Percentiles rank a stretch among this genome's conserved stretches.
Evolutionary conservation across 2,113 vertebrate genomes (phyloP).

Genomic region (Tetrax tetrax): DNA sequence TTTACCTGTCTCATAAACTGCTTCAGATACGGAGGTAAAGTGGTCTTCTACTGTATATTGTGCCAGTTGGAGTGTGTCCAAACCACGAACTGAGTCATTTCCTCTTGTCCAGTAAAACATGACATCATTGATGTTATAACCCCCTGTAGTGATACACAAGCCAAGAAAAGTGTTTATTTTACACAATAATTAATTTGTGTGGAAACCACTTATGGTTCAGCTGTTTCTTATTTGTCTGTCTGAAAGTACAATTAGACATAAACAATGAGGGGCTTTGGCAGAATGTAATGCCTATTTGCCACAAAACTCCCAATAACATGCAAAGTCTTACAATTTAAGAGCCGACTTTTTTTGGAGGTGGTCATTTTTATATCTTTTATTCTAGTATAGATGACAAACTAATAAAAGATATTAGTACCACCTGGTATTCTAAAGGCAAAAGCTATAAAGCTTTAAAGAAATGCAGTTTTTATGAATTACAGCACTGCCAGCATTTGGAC

Average conservation of each 20-base stretch:
- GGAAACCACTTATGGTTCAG: not conserved
- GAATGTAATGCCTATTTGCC: not conserved
- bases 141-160: conserved; percentile 76
- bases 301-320: not conserved
- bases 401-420: conserved; percentile 8
- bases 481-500: not conserved
- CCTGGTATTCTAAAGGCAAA: not conserved
- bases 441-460: not conserved
- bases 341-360: not conserved
- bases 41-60: conserved; percentile 91
- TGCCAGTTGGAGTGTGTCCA: conserved; percentile 84
- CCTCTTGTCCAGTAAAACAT: conserved; percentile 92
- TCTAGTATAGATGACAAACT: not conserved
- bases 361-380: not conserved
- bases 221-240: conserved; percentile 12
- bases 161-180: conserved; percentile 19
- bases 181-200: not conserved
- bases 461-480: not conserved
- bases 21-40: conserved; percentile 89
- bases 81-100: conserved; percentile 88
- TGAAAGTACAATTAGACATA: conserved; percentile 1
- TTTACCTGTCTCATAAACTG: conserved; percentile 89
- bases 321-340: not conserved
- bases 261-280: not conserved
- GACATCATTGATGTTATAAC: conserved; percentile 90